These are phyloP conservation scores for Acanthurus lineatus DNA, from an alignment of 2,797 vertebrate genomes.

Conservation along the genomic window DNA sequence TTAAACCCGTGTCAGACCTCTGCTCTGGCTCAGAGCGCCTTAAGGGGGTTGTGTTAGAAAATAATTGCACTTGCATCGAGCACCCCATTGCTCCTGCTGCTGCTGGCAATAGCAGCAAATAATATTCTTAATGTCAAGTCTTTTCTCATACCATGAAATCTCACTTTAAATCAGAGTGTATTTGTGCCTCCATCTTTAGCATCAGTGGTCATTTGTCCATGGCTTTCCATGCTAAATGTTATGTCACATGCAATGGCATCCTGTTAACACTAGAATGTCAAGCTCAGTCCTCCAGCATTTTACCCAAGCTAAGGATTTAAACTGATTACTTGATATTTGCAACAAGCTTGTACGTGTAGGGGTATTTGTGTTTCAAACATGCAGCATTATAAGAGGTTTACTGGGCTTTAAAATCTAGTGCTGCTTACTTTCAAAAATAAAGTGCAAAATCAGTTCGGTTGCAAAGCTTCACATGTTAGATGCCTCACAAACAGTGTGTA, in stretches of 20 bases:
- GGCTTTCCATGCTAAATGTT: constrained; percentile 22
- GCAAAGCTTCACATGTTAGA: neutral
- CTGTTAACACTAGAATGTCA: constrained; percentile 1
- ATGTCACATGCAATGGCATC: constrained; percentile 16
- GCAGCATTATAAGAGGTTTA: neutral
- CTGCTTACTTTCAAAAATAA: neutral
- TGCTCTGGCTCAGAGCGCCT: constrained; percentile 42
- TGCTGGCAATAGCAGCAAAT: constrained; percentile 43
- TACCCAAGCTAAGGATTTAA: neutral
- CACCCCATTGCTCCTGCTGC: constrained; percentile 48
- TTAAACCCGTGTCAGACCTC: constrained; percentile 43
- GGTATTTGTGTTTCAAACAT: constrained; percentile 19
- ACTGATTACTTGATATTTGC: constrained; percentile 13
- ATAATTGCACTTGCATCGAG: constrained; percentile 57
- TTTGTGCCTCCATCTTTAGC: constrained; percentile 34
- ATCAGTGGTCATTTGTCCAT: constrained; percentile 23
- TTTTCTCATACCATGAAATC: constrained; percentile 41
- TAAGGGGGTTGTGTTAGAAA: constrained; percentile 55
- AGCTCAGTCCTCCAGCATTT: neutral
- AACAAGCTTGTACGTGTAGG: neutral
- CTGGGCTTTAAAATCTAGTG: neutral
- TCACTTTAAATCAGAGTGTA: constrained; percentile 31
- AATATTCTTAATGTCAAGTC: constrained; percentile 48
- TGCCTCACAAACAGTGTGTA: neutral
- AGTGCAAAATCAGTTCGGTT: neutral